Base-by-base conservation (phyloP, 1,140 invertebrate genomes). In the Macrocentrus cingulum region DNA sequence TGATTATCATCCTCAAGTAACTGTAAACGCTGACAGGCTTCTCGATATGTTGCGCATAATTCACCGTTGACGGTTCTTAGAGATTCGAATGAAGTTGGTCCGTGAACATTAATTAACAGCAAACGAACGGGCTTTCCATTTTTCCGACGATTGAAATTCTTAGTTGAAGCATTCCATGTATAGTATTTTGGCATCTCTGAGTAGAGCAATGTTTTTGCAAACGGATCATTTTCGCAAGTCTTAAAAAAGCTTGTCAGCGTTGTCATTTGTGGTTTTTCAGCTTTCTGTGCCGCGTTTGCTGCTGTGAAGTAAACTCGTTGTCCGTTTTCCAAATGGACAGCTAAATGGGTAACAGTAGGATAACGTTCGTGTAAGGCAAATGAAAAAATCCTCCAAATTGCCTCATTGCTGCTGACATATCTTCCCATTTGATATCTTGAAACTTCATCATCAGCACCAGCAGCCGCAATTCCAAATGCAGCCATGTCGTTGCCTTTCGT, bases 201-300 rank as follows among this genome's bases (percentile, higher is more conserved):
- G 64, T 80, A 80, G 20, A 79, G 59, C 48, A 81, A 67, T 8
- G 77, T 79, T 68, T 45, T 42, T 62, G 73, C 74, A 60, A 80
- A 80, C 7, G 44, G 13, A 71, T 79, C 70, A 62, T 71, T 72
- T 55, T 78, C 73, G 22, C 80, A 57, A 66, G 81, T 72, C 11
- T 81, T n/a, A n/a, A n/a, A n/a, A n/a, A n/a, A n/a, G n/a, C n/a
- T n/a, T n/a, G n/a, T n/a, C n/a, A n/a, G n/a, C n/a, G n/a, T n/a
- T n/a, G n/a, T n/a, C n/a, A n/a, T n/a, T n/a, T n/a, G n/a, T n/a
- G n/a, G n/a, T n/a, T n/a, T n/a, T n/a, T n/a, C n/a, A n/a, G n/a
- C n/a, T n/a, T n/a, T n/a, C n/a, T n/a, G n/a, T n/a, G n/a, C n/a
- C n/a, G n/a, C n/a, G n/a, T n/a, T n/a, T n/a, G n/a, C n/a, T n/a